Evolutionary conservation across 1,140 invertebrate genomes (phyloP).

Genomic region (Streblospio benedicti): DNA sequence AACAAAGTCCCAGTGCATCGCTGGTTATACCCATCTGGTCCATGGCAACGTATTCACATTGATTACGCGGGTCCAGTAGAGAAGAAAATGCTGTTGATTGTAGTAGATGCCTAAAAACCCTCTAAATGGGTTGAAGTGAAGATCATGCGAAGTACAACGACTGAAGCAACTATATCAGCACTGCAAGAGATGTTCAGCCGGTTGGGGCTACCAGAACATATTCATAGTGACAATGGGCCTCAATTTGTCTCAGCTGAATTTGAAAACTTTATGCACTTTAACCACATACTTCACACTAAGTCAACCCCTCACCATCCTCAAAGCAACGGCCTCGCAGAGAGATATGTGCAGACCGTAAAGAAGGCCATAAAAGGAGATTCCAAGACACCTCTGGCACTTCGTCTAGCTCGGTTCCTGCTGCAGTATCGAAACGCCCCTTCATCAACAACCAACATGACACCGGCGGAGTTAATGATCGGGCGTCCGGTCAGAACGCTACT

Average conservation of each 20-base stretch:
- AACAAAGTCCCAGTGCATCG: constrained; percentile 21
- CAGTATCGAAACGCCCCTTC: neutral
- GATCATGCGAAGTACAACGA: constrained; percentile 2
- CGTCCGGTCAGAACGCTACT: neutral
- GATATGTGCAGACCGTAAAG: constrained; percentile 24
- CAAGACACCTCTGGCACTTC: neutral
- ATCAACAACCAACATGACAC: neutral
- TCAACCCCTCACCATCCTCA: constrained; percentile 27
- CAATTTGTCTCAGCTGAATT: constrained; percentile 27
- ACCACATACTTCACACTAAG: constrained; percentile 21
- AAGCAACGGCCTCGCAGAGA: constrained; percentile 29
- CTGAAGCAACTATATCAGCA: constrained; percentile 17
- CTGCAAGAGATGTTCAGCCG: constrained; percentile 12
- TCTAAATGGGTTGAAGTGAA: constrained; percentile 45
- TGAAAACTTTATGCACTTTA: constrained; percentile 20
- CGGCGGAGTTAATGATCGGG: constrained; percentile 1
- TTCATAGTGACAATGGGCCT: constrained; percentile 29
- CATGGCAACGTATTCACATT: constrained; percentile 47
- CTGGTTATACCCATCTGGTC: constrained; percentile 40
- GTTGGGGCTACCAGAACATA: neutral
- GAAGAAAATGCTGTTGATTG: constrained; percentile 42
- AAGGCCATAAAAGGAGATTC: constrained; percentile 14
- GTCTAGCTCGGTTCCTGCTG: neutral
- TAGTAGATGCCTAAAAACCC: constrained; percentile 44
- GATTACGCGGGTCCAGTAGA: constrained; percentile 49